These are phyloP conservation scores for Phoenoteleia sp. DNA, from an alignment of 2,888 invertebrate genomes.

Conservation along the genomic window DNA sequence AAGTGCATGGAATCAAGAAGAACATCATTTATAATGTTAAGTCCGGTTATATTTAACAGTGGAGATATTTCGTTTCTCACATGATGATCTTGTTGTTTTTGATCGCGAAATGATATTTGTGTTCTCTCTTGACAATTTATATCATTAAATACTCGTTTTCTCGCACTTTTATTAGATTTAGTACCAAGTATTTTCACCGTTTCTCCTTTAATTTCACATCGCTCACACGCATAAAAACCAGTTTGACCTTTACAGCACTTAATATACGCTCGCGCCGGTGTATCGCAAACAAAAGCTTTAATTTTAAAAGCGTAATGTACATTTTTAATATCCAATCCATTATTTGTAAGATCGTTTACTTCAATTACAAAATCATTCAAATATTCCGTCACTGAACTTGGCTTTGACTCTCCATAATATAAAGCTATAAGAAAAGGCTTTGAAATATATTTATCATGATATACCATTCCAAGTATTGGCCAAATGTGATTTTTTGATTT, in stretches of 20 bases:
- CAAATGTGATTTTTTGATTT: conserved; percentile 45
- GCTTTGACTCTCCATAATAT: conserved; percentile 50
- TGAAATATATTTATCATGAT: conserved; percentile 31
- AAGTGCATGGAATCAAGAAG: conserved; percentile 57
- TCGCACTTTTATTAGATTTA: neutral
- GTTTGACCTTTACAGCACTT: conserved; percentile 44
- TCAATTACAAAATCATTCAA: conserved; percentile 58
- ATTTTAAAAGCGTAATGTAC: conserved; percentile 42
- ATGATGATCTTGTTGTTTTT: conserved; percentile 53
- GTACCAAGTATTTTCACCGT: conserved; percentile 21
- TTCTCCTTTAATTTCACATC: conserved; percentile 34
- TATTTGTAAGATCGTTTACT: neutral
- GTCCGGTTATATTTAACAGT: conserved; percentile 19
- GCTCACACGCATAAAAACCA: conserved; percentile 51
- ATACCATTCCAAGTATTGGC: conserved; percentile 32
- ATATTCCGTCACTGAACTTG: conserved; percentile 24
- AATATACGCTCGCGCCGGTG: conserved; percentile 59
- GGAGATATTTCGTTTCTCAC: conserved; percentile 14
- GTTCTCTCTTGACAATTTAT: conserved; percentile 36
- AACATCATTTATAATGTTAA: conserved; percentile 39
- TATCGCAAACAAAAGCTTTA: conserved; percentile 46
- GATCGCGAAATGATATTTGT: conserved; percentile 25
- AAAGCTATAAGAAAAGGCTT: conserved; percentile 31
- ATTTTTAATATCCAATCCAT: conserved; percentile 23
- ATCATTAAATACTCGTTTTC: conserved; percentile 48